A percentile compares a stretch with the other conserved stretches of the same genome.
Evolutionary conservation across 1,140 invertebrate species (phyloP).

Genomic region (Leptopilina clavipes): DNA sequence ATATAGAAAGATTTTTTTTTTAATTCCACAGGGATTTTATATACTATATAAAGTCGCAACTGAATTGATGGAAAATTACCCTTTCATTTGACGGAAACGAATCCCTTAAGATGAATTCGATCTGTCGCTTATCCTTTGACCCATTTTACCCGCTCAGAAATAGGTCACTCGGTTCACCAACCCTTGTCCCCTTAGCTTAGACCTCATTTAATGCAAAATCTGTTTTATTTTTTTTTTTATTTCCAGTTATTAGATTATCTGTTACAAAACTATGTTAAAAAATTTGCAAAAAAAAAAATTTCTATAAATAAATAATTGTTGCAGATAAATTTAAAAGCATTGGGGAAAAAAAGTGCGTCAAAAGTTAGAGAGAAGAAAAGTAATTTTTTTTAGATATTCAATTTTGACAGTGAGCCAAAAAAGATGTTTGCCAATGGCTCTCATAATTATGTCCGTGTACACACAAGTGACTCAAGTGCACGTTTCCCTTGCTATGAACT

Average conservation of each 20-base stretch:
- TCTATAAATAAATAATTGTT: too few species aligned
- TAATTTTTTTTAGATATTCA: not conserved
- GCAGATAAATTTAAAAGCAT: not conserved
- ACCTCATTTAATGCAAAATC: not conserved
- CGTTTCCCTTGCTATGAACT: slow-evolving; percentile 2
- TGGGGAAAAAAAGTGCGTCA: not conserved
- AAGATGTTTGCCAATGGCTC: not conserved
- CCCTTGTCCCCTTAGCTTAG: slow-evolving; percentile 37
- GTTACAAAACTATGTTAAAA: too few species aligned
- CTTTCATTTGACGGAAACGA: not conserved
- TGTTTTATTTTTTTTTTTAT: not conserved
- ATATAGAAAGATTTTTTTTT: not conserved
- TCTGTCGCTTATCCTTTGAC: slow-evolving; percentile 52
- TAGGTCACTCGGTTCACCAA: slow-evolving; percentile 65
- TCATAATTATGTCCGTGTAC: slow-evolving; percentile 5
- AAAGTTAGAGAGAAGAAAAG: not conserved
- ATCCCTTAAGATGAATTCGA: slow-evolving; percentile 17
- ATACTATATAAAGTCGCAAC: not conserved
- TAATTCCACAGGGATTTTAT: not conserved
- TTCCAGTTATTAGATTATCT: not conserved
- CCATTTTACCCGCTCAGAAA: slow-evolving; percentile 61
- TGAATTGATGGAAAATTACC: slow-evolving; percentile 10
- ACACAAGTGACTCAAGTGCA: slow-evolving; percentile 5
- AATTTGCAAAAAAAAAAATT: too few species aligned
- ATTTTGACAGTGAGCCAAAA: not conserved